phyloP scores from a whole-genome alignment of 1,140 invertebrate species.

The Panagrolaimus sp. region DNA sequence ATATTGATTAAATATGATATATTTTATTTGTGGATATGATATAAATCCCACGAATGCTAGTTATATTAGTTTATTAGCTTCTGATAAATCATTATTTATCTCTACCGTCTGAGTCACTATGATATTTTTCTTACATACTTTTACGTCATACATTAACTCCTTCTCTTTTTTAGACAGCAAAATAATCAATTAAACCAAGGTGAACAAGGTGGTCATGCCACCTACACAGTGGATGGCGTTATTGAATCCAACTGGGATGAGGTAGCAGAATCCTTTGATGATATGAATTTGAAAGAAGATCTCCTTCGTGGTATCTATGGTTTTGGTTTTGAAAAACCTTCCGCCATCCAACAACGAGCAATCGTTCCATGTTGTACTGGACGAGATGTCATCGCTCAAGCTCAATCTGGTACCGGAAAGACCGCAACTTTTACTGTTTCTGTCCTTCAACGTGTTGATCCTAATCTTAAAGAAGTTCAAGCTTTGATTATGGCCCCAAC shows the following conservation, averaged over 20 bases:
- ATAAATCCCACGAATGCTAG: no score
- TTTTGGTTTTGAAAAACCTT: conserved; percentile 99
- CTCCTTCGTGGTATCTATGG: conserved; percentile 94
- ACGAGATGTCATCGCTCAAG: conserved; percentile 96
- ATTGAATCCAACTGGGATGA: conserved; percentile 64
- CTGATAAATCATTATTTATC: no score
- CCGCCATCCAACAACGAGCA: conserved; percentile 96
- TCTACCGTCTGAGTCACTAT: no score
- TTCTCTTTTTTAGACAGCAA: no score
- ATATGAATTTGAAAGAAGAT: conserved; percentile 85
- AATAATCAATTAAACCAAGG: no score
- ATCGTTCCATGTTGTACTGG: conserved; percentile 83
- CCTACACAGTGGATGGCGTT: background rate
- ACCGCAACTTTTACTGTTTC: conserved; percentile 99
- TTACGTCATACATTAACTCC: no score
- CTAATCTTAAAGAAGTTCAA: conserved; percentile 79
- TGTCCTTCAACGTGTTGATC: conserved; percentile 94
- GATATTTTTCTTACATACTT: no score
- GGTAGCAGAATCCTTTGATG: conserved; percentile 93
- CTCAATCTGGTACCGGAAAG: conserved; percentile 96
- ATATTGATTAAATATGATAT: no score
- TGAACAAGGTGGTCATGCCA: background rate
- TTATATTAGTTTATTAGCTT: no score
- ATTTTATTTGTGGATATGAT: no score
- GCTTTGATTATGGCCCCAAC: conserved; percentile 95